phyloP scores from a whole-genome alignment of 2,888 invertebrate genomes.

The Drosophila meridionalis region DNA sequence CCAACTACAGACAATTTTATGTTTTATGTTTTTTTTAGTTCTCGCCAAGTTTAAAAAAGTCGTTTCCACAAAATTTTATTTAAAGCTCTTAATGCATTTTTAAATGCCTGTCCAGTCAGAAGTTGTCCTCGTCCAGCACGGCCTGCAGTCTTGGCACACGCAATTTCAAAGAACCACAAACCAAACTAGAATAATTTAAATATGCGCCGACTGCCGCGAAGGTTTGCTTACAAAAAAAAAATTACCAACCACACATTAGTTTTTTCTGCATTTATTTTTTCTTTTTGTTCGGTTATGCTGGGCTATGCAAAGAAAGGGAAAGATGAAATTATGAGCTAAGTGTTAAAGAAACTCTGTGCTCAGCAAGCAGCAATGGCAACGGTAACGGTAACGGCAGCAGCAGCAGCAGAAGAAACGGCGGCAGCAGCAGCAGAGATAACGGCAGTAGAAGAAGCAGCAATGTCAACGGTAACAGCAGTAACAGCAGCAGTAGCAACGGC shows the following conservation, averaged over 20 bases:
- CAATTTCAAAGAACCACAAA: conserved; percentile 23
- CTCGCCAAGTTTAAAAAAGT: conserved; percentile 23
- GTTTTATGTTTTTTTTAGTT: conserved; percentile 5
- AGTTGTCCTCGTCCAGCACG: conserved; percentile 12
- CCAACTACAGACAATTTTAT: conserved; percentile 16
- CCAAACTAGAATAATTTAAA: conserved; percentile 49
- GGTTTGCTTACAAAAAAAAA: conserved; percentile 1
- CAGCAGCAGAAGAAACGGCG: too few species aligned
- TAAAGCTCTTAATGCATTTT: conserved; percentile 74
- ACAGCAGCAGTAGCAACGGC: too few species aligned
- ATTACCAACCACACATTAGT: conserved; percentile 30
- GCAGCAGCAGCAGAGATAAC: too few species aligned
- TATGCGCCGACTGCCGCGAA: conserved; percentile 34
- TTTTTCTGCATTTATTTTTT: conserved; percentile 16
- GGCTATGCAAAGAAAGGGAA: conserved; percentile 34
- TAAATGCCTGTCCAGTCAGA: conserved; percentile 46
- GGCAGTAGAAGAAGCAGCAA: too few species aligned
- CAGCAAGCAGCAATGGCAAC: not conserved
- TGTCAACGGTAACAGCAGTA: too few species aligned
- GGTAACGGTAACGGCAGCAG: too few species aligned
- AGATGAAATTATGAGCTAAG: conserved; percentile 49
- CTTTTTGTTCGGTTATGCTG: not conserved
- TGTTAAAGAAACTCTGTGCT: conserved; percentile 27
- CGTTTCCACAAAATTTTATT: conserved; percentile 58
- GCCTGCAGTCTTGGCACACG: conserved; percentile 6